These are phyloP conservation scores for Lagodon rhomboides DNA, from an alignment of 2,797 vertebrate species.

Conservation along the genomic window DNA sequence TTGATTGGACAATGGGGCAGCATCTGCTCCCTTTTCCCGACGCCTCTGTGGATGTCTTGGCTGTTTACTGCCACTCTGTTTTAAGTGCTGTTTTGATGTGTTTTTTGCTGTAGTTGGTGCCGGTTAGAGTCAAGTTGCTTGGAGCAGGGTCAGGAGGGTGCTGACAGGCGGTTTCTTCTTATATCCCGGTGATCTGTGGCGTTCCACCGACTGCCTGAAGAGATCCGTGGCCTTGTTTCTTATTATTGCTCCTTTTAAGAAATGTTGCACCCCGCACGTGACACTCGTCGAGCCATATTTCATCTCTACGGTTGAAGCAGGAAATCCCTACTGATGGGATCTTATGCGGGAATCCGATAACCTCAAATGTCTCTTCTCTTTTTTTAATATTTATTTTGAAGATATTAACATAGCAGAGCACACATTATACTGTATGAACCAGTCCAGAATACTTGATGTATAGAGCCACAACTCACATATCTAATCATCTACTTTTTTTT, in stretches of 20 bases:
- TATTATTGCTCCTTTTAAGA: slow-evolving; percentile 32
- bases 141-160: slow-evolving; percentile 42
- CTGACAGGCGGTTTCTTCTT: slow-evolving; percentile 21
- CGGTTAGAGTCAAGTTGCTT: slow-evolving; percentile 29
- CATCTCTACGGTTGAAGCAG: background rate
- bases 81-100: slow-evolving; percentile 8
- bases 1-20: slow-evolving; percentile 43
- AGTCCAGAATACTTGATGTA: background rate
- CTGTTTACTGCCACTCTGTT: slow-evolving; percentile 36
- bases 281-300: slow-evolving; percentile 2
- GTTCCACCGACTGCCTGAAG: slow-evolving; percentile 25
- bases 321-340: background rate
- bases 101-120: slow-evolving; percentile 12
- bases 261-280: background rate
- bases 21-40: slow-evolving; percentile 53
- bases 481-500: slow-evolving; percentile 3
- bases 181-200: slow-evolving; percentile 17
- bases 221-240: slow-evolving; percentile 33
- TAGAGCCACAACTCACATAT: background rate
- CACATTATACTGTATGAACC: background rate
- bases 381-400: background rate
- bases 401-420: background rate
- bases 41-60: slow-evolving; percentile 32
- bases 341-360: background rate
- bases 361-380: background rate